Evolutionary conservation across 2,888 invertebrate species (phyloP), one percentile per base, ranked within the genome.

Genomic region (Lepidochrysops patricia): DNA sequence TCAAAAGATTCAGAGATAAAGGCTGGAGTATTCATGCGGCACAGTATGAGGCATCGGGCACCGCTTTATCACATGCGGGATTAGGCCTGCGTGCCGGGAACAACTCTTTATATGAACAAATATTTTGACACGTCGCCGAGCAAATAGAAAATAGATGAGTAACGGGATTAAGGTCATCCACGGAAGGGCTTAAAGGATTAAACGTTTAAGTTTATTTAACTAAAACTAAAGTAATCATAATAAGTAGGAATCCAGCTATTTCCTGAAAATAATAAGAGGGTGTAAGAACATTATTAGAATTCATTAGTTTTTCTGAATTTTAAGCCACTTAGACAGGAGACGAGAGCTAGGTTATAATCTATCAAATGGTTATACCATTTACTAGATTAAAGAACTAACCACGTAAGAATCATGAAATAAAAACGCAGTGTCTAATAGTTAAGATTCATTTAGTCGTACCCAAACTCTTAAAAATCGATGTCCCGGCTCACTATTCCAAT

Each of bases 11-110:
- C 72, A 74, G 73, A 84, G 83, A 85, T 84, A 85, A 83, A 82
- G 75, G 77, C 79, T 76, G 70, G 73, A 79, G 80, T 82, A 84
- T 82, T 83, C 82, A 82, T 77, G 79, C 74, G 73, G 73, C 76
- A 73, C 70, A 72, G 77, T 74, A 76, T 69, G 75, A 74, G 80
- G 81, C 82, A 82, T 86, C 87, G 87, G 80, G 81, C 82, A 82
- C 87, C 87, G 87, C 79, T 87, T 88, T 87, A 85, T 86, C 84
- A 85, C 81, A 86, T 82, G 80, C 72, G 73, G 81, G 83, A 85
- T 87, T 85, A 87, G 79, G 72, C 75, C 72, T 78, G 77, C 71
- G 76, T 76, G 78, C 71, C 75, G 76, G 74, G 70, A 70, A 72
- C 67, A 73, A 73, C 80, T 70, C 75, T 79, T 82, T 76, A 73